These are phyloP conservation scores for Cataglyphis cursor DNA, from an alignment of 2,888 invertebrate genomes.

Conservation along the genomic window DNA sequence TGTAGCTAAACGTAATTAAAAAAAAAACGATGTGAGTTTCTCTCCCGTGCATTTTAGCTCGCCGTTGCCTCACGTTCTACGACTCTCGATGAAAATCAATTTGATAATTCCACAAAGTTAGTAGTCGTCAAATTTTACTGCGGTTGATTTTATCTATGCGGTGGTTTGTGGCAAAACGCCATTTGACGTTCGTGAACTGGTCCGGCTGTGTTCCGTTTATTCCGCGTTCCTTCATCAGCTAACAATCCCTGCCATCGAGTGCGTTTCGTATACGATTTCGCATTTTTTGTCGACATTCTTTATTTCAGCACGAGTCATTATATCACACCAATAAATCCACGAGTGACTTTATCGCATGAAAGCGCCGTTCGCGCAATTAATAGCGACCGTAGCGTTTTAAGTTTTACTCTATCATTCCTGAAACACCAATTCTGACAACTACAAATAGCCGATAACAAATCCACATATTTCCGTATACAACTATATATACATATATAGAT, in stretches of 20 bases:
- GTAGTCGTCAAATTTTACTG: slow-evolving; percentile 18
- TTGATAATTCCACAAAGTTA: slow-evolving; percentile 22
- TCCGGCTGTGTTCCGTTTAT: slow-evolving; percentile 2
- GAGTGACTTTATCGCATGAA: slow-evolving; percentile 2
- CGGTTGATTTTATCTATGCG: slow-evolving; percentile 32
- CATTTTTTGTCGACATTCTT: slow-evolving; percentile 46
- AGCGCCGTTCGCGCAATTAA: slow-evolving; percentile 50
- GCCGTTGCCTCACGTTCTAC: slow-evolving; percentile 3
- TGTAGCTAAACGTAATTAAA: neutral
- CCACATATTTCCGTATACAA: neutral
- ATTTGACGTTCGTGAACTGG: slow-evolving; percentile 6
- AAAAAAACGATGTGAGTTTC: slow-evolving; percentile 15
- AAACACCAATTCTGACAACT: slow-evolving; percentile 47
- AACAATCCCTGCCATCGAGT: slow-evolving; percentile 10
- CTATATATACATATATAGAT: neutral
- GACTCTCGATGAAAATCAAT: slow-evolving; percentile 37
- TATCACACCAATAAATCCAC: slow-evolving; percentile 54
- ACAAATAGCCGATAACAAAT: slow-evolving; percentile 32
- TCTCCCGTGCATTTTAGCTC: slow-evolving; percentile 1
- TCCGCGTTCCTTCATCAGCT: neutral
- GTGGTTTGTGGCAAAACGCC: slow-evolving; percentile 14
- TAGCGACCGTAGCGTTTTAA: slow-evolving; percentile 39
- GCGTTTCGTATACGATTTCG: neutral
- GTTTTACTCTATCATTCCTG: slow-evolving; percentile 26
- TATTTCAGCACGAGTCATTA: slow-evolving; percentile 35